Evolutionary conservation across 1,140 invertebrate species (phyloP), one percentile per base, ranked within the genome.

Genomic region (Oreohelix idahoensis): DNA sequence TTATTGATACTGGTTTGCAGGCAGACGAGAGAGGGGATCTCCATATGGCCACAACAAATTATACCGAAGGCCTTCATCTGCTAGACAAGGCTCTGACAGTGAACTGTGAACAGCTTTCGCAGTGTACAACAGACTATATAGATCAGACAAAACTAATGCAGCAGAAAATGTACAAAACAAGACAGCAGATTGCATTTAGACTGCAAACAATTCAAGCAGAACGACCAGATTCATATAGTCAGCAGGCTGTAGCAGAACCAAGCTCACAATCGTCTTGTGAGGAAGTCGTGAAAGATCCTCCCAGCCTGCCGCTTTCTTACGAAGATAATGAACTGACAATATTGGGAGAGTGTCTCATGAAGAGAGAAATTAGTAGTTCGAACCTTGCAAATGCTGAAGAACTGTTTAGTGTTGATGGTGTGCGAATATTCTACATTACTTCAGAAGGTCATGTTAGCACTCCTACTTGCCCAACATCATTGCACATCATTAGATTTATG

Each of bases 401-500:
- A 76, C 89, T 95, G 26, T 93, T 95, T 42, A 93, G 92, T 85
- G 94, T 94, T 51, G 93, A 94, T 58, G 94, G 94, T 84, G 95
- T 95, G 0, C 94, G 95, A 87, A 91, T 96, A 1, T 96, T 95
- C 90, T 95, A 94, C 87, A 95, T 96, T 45, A 93, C 94, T 45
- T 89, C 93, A 0, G 93, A 94, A 88, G 95, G 95, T 0, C 92
- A 92, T 86, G 95, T 96, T 4, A 94, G 92, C 85, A 94, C 95
- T 10, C 93, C 94, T 0, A 93, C 93, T 1, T 94, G 94, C 84
- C 94, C 94, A 5, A 91, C 93, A 75, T 91, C 93, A 69, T 87
- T 95, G 26, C 92, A 92, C 81, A 93, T 95, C 23, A 92, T 92
- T 51, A 90, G 86, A 45, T 91, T 93, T 81, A 77, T 84, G 23